Base-by-base conservation (phyloP, 2,113 vertebrate genomes). In the Ammospiza nelsoni region DNA sequence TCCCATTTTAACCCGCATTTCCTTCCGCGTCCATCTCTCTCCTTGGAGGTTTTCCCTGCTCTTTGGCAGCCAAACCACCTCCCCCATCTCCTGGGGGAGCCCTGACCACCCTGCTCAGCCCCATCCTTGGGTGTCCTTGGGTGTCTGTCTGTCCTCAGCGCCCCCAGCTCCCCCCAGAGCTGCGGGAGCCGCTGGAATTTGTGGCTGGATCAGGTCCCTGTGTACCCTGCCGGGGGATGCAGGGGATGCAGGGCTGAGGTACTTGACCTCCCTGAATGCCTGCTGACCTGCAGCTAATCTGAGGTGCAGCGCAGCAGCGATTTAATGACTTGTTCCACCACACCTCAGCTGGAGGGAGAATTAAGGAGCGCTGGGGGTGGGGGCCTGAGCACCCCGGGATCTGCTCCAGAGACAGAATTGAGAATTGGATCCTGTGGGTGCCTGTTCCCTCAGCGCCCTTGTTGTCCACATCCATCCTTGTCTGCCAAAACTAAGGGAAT, bases 281-380 rank as follows among this genome's bases (percentile, higher is more conserved):
- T 16, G 52, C 84, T 89, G 91, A 91, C 93, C 87, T 78, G 18
- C 27, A 28, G 37, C 84, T 96, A 61, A 89, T 74, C 66, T 22
- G 91, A 85, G 86, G 91, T 61, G 14, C 58, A 73, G 11, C 89
- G 13, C 75, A 46, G 88, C 94, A 74, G 82, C 4, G 23, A 25
- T 84, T 78, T 82, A 74, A 63, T 84, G 90, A 46, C 88, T 77
- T 41, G 69, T 78, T 44, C 73, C 95, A 28, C 80, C 84, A 29
- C 93, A 62, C 65, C 80, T 73, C 84, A 43, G 76, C 11, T 55
- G 54, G 54, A 55, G 54, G 54, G 29, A 29, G 54, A 33, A 55
- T 55, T 55, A 55, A 55, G 12, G 54, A 55, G 54, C 29, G 12
- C 29, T 31, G 54, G 54, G 29, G 28, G 35, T 35, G 54, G 28